phyloP scores from a whole-genome alignment of 2,113 vertebrate species.

The Campylomormyrus tamandua region DNA sequence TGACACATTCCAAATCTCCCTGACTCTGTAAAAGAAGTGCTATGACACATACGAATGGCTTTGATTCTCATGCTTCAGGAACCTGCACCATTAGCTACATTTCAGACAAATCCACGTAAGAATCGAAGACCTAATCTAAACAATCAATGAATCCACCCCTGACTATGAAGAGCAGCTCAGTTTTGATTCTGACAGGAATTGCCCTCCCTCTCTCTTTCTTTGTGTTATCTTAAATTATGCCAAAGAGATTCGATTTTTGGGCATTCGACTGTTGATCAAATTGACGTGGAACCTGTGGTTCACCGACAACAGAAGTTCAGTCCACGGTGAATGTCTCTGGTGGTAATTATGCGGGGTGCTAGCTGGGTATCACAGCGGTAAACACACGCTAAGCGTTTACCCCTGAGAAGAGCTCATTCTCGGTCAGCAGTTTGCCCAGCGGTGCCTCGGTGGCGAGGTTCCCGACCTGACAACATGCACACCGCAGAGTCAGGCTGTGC shows the following conservation, averaged over 20 bases:
- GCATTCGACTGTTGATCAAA: not conserved
- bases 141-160: not conserved
- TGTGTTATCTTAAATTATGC: not conserved
- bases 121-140: slow-evolving; percentile 15
- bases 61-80: slow-evolving; percentile 2
- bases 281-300: not conserved
- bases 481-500: not conserved
- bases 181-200: not conserved
- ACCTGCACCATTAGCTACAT: slow-evolving; percentile 19
- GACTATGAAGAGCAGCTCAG: not conserved
- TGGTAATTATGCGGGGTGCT: slow-evolving; percentile 1
- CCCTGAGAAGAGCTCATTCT: not conserved
- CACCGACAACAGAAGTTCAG: not conserved
- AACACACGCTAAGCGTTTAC: slow-evolving; percentile 15
- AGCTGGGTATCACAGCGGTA: slow-evolving; percentile 5
- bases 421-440: not conserved
- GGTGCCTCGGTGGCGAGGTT: not conserved
- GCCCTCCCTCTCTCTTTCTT: not conserved
- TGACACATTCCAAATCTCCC: not conserved
- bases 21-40: not conserved
- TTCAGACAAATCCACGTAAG: slow-evolving; percentile 10
- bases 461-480: not conserved
- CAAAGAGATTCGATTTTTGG: not conserved
- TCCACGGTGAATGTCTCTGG: not conserved
- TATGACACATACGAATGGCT: not conserved